A percentile compares a stretch with the other conserved stretches of the same genome.
These are phyloP conservation scores for Rhynchotus rufescens DNA, from an alignment of 2,797 vertebrate genomes.

Conservation along the genomic window DNA sequence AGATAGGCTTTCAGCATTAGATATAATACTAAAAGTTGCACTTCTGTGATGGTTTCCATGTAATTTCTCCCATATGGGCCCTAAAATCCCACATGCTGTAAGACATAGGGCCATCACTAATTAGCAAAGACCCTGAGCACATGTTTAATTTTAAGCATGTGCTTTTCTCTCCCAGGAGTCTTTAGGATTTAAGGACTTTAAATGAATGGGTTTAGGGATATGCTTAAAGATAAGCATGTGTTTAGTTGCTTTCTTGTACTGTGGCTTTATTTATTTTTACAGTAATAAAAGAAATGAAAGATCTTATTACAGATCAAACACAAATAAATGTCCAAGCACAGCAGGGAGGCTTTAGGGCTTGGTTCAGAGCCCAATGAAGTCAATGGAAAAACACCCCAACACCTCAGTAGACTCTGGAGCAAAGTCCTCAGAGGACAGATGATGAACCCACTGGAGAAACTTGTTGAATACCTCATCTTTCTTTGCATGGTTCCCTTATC, in stretches of 20 bases:
- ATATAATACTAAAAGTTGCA: not conserved
- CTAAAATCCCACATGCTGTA: constrained; percentile 43
- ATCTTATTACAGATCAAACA: constrained; percentile 64
- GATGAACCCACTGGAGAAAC: constrained; percentile 47
- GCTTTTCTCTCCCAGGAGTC: constrained; percentile 25
- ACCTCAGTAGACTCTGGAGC: constrained; percentile 28
- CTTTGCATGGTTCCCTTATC: constrained; percentile 57
- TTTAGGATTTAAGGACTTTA: constrained; percentile 3
- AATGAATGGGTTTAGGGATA: constrained; percentile 31
- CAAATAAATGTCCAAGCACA: constrained; percentile 53
- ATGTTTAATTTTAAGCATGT: constrained; percentile 53
- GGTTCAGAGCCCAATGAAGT: constrained; percentile 61
- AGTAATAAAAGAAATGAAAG: constrained; percentile 65
- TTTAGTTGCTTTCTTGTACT: constrained; percentile 54
- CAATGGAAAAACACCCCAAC: constrained; percentile 63
- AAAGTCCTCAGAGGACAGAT: constrained; percentile 3
- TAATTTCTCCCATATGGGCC: constrained; percentile 45
- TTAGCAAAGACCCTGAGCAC: constrained; percentile 64
- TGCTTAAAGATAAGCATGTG: constrained; percentile 49
- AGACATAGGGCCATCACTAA: constrained; percentile 52
- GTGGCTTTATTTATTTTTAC: constrained; percentile 58
- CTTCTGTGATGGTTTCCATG: not conserved
- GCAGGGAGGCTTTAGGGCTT: constrained; percentile 62
- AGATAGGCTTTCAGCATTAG: not conserved
- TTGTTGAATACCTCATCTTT: constrained; percentile 45